Percentiles rank a stretch among this genome's conserved stretches.
Conservation (phyloP, 2,888 invertebrate genomes). For the Junonia oenone region DNA sequence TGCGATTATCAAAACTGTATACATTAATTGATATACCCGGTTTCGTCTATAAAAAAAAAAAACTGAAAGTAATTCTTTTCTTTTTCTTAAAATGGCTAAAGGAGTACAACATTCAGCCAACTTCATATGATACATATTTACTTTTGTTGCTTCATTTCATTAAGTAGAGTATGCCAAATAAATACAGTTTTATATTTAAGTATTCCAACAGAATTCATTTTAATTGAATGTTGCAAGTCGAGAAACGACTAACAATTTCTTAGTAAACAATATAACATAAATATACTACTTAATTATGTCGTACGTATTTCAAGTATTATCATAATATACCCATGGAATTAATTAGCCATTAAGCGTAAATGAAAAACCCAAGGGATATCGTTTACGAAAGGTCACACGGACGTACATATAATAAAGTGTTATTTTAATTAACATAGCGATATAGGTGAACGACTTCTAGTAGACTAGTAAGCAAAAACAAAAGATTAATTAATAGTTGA, state of each 20-base stretch:
- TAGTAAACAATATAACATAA: not conserved
- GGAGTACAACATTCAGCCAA: too few species aligned
- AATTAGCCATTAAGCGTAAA: not conserved
- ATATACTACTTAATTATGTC: not conserved
- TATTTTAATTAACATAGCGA: not conserved
- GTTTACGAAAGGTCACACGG: not conserved
- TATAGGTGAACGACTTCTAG: slow-evolving; percentile 10
- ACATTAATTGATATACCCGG: slow-evolving; percentile 2
- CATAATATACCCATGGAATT: not conserved
- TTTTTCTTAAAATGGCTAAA: not conserved
- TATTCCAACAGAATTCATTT: too few species aligned
- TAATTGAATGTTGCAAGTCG: not conserved
- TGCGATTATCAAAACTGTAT: slow-evolving; percentile 5
- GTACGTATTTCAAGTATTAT: not conserved
- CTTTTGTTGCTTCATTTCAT: not conserved
- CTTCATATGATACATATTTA: not conserved
- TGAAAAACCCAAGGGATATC: not conserved
- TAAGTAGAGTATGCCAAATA: too few species aligned
- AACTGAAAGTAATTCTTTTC: not conserved
- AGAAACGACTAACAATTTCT: not conserved
- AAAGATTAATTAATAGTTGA: slow-evolving; percentile 7
- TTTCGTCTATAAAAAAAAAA: not conserved
- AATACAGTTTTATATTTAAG: not conserved
- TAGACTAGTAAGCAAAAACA: slow-evolving; percentile 2
- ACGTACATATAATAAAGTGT: not conserved